A percentile compares a stretch with the other conserved stretches of the same genome.
Evolutionary conservation across 2,888 invertebrate species (phyloP).

Genomic region (Vannuccia rotundouncinata): DNA sequence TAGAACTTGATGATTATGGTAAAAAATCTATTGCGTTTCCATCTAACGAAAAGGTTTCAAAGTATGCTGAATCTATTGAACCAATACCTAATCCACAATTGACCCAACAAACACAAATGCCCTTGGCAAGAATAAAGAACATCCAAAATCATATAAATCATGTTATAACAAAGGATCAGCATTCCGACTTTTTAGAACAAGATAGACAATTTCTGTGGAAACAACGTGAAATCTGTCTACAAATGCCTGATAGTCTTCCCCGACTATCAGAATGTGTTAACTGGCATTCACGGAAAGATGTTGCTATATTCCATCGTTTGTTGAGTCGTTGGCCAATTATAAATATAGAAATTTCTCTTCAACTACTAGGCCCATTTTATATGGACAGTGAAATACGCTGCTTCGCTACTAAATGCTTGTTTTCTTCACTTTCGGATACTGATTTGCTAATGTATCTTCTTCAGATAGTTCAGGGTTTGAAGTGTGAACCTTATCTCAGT

Average conservation of each 20-base stretch:
- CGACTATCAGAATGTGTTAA: constrained; percentile 60
- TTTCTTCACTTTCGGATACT: constrained; percentile 59
- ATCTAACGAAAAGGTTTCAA: not conserved
- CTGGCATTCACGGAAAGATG: constrained; percentile 60
- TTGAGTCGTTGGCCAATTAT: constrained; percentile 30
- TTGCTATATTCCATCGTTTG: constrained; percentile 46
- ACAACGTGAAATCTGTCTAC: constrained; percentile 45
- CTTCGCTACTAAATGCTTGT: constrained; percentile 61
- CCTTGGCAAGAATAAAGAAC: not conserved
- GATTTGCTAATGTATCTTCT: constrained; percentile 60
- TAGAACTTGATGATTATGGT: not conserved
- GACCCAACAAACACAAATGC: not conserved
- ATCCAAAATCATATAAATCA: constrained; percentile 48
- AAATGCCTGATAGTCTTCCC: constrained; percentile 59
- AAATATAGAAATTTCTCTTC: constrained; percentile 49
- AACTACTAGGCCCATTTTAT: constrained; percentile 57
- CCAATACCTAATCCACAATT: not conserved
- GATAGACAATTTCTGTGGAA: constrained; percentile 61
- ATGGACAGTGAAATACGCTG: constrained; percentile 59
- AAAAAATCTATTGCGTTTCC: not conserved
- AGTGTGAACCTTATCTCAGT: constrained; percentile 61
- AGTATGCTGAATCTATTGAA: not conserved
- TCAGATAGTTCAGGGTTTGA: constrained; percentile 58
- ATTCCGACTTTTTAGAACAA: constrained; percentile 60
- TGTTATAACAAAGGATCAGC: constrained; percentile 57